Conservation (phyloP, 2,888 invertebrate genomes). For the Formica aserva region DNA sequence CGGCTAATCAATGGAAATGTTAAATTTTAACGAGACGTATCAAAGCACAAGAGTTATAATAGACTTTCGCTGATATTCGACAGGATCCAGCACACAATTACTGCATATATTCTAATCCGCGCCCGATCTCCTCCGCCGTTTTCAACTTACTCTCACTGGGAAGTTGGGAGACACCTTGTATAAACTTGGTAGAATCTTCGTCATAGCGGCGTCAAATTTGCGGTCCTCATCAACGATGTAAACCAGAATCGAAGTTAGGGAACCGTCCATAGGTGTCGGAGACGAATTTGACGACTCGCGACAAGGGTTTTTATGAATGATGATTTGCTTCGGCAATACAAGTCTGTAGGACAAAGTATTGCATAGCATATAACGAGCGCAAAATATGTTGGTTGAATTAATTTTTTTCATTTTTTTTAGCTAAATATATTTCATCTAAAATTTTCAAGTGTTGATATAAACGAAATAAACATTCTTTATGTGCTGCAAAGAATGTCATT, state of each 20-base stretch:
- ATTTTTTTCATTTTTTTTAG: neutral
- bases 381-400: neutral
- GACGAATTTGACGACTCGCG: constrained; percentile 59
- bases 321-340: constrained; percentile 77
- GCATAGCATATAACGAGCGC: neutral
- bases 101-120: constrained; percentile 21
- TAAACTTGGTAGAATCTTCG: constrained; percentile 80
- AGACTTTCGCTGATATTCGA: constrained; percentile 18
- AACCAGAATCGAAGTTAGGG: constrained; percentile 77
- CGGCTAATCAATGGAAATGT: neutral
- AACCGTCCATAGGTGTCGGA: constrained; percentile 71
- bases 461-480: neutral
- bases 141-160: constrained; percentile 80
- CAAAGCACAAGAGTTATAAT: constrained; percentile 27
- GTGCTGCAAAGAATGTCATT: neutral
- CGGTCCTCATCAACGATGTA: constrained; percentile 81
- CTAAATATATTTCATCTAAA: neutral
- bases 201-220: constrained; percentile 79
- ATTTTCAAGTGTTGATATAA: neutral
- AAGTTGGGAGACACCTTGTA: constrained; percentile 75
- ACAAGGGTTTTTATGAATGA: constrained; percentile 80
- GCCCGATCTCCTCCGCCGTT: constrained; percentile 24
- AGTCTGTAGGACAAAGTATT: constrained; percentile 71
- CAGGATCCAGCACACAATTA: neutral
- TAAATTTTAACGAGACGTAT: neutral